Evolutionary conservation across 2,888 invertebrate genomes (phyloP).

Genomic region (Nomada ruficornis): DNA sequence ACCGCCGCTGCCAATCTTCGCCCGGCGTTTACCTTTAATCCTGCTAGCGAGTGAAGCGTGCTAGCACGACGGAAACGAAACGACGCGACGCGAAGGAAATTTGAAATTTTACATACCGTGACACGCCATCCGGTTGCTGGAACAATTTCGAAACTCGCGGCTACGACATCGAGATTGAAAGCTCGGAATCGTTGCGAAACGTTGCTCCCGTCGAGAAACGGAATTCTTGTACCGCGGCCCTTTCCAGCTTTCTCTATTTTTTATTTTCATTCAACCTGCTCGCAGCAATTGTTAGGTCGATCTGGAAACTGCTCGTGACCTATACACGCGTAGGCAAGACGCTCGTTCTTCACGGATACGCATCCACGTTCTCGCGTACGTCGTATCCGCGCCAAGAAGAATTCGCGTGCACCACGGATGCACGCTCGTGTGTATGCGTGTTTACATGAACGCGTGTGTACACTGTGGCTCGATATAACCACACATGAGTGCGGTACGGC

Average conservation of each 20-base stretch:
- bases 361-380: constrained; percentile 34
- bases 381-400: constrained; percentile 45
- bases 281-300: constrained; percentile 29
- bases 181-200: not conserved
- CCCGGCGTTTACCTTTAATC: constrained; percentile 31
- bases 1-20: constrained; percentile 32
- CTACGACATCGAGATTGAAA: not conserved
- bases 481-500: constrained; percentile 44
- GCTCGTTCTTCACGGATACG: constrained; percentile 28
- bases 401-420: constrained; percentile 36
- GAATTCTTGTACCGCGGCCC: not conserved
- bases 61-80: not conserved
- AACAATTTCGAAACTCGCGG: constrained; percentile 18
- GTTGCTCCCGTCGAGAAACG: not conserved
- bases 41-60: not conserved
- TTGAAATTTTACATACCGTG: constrained; percentile 28
- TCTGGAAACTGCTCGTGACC: constrained; percentile 18
- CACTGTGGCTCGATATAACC: constrained; percentile 30
- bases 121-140: constrained; percentile 5
- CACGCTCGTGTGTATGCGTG: not conserved
- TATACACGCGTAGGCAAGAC: constrained; percentile 35
- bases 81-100: constrained; percentile 4
- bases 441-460: constrained; percentile 16
- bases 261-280: not conserved
- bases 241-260: not conserved